Evolutionary conservation across 1,140 invertebrate genomes (phyloP), one percentile per base, ranked within the genome.

Genomic region (Drosophila suzukii): DNA sequence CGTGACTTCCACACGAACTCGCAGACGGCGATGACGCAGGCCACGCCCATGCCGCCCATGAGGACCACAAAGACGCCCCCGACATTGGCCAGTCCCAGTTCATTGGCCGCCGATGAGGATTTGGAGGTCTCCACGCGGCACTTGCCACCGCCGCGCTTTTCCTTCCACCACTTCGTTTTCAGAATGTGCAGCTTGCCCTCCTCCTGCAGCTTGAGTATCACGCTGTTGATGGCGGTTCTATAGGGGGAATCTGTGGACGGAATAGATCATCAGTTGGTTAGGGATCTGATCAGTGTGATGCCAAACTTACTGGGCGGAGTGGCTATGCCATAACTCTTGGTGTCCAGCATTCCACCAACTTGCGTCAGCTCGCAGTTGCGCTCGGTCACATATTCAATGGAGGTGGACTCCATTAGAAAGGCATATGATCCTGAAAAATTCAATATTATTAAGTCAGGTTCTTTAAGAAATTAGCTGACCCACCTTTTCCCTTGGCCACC

Each of bases 111-210:
- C 70, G 96, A 97, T 70, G 95, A 96, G 17, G 95, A 96, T 92
- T 97, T 97, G n/a, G 95, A 96, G 43, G 95, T 95, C 76, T 97
- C 96, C 74, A 97, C 96, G 84, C 95, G 94, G 92, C 97, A 97
- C 39, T 95, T 94, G 61, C 96, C 96, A 12, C 96, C 97, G 7
- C 96, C 97, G 32, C 96, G 94, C 93, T 97, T 97, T 92, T 97
- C 96, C 92, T 98, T 98, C 98, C 98, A 98, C 98, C 98, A 99
- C 92, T 97, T 96, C 15, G 97, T 97, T 94, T 98, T 98, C 75
- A 99, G 93, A 84, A 97, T 96, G 89, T 98, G 96, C 47, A 99
- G 93, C 93, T 96, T 97, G 44, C 97, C 98, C 92, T 97, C 96
- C 93, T 99, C 98, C 93, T 98, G 98, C 10, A 99, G 93, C 93